Base-by-base conservation (phyloP, 2,888 invertebrate genomes). In the Cephus nigrinus region DNA sequence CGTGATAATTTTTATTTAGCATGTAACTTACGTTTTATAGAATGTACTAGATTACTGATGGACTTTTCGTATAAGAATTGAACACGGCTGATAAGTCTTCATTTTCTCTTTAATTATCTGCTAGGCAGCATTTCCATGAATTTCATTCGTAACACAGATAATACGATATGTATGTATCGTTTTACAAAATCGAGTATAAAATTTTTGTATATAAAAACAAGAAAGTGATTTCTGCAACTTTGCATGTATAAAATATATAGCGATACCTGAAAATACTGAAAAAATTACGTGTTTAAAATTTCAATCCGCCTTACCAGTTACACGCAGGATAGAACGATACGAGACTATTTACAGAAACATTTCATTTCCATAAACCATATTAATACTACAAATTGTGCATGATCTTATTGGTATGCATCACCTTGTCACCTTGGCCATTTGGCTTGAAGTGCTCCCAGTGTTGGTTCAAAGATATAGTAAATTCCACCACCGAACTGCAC, bases 401-500 rank as follows among this genome's bases (percentile, higher is more conserved):
- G 55, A 23, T 23, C 5, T 40, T 15, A 40, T 15, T 15, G 15
- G 5, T 9, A 55, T 23, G 55, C 55, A 23, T 55, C 55, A 9
- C 9, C 55, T 55, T 55, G 55, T 71, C 71, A 71, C 32, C 71
- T 80, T n/a, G 36, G 74, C 76, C 79, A 82, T 55, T 82, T 77
- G n/a, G 84, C 80, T 76, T 79, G 84, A 78, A 86, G 77, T 5
- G 84, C 78, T 35, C 81, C 82, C 40, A 84, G 30, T 68, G 82
- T 34, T 5, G 88, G 85, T 15, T 84, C 82, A 9, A 83, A 69
- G 72, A 84, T 77, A 87, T 87, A 88, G 35, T 86, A 86, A 35
- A 83, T 75, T 81, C 88, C 88, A 69, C 86, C 86, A 36, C 84
- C 33, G 36, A 87, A 83, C 77, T 86, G 84, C 74, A 85, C 75